Base-by-base conservation (phyloP, 1,140 invertebrate genomes). In the Calliopsis andreniformis region DNA sequence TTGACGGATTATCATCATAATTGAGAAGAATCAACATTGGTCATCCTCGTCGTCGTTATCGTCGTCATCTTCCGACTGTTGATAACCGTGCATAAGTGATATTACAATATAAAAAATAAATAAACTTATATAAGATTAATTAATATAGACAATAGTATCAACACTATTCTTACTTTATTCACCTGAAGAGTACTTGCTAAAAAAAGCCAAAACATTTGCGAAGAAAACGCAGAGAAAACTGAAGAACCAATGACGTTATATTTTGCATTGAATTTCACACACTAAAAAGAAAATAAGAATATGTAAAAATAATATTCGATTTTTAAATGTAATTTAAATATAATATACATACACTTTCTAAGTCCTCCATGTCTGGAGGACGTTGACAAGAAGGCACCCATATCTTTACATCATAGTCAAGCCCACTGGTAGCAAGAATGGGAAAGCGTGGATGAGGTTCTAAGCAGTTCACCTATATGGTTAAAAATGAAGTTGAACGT, bases 331-430 rank as follows among this genome's bases (percentile, higher is more conserved):
- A 86, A 87, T 49, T 69, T 59, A 8, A n/a, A 47, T 63, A 4
- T 18, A 39, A 39, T 66, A 42, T 58, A 83, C 82, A 84, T 89
- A 94, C 94, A 70, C 84, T 87, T 84, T 90, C 90, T n/a, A 96
- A 87, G 28, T 92, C 90, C 8, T 89, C 84, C 63, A 94, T 79
- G 39, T 86, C 69, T 1, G 93, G 93, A 4, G 94, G 94, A 45
- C 94, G 92, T 75, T 95, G 93, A 76, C 93, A 92, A 0, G 94
- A 95, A 6, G 98, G 97, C 23, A 96, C 93, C 98, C 98, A 99
- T 56, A 99, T 95, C 93, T 99, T 99, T 3, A 99, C 95, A 89
- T 98, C 96, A 86, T 95, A 94, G 92, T 99, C 98, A 4, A 99
- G 92, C 3, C 98, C 97, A 92, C 96, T 97, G 0, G 97, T 98